Evolutionary conservation across 2,888 invertebrate genomes (phyloP).

Genomic region (Synanthedon tipuliformis): DNA sequence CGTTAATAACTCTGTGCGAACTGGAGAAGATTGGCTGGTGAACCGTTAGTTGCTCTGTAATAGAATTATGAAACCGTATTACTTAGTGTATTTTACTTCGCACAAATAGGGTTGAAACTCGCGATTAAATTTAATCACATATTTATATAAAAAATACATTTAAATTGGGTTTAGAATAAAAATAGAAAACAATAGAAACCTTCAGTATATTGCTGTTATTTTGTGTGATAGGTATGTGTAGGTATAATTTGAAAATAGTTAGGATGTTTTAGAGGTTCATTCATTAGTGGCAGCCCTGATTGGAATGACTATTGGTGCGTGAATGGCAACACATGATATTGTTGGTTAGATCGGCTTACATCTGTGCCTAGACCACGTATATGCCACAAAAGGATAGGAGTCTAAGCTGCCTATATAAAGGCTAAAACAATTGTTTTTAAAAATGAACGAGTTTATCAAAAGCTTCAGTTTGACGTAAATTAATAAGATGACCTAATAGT

Average conservation of each 20-base stretch:
- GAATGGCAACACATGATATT: constrained; percentile 5
- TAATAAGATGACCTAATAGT: too few species aligned
- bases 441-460: too few species aligned
- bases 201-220: not conserved
- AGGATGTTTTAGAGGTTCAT: constrained; percentile 10
- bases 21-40: constrained; percentile 27
- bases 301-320: constrained; percentile 1
- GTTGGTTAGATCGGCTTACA: constrained; percentile 24
- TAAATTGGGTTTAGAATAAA: not conserved
- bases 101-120: constrained; percentile 4
- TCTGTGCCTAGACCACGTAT: constrained; percentile 12
- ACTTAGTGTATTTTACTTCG: constrained; percentile 19
- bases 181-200: not conserved
- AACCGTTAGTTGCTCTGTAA: constrained; percentile 35
- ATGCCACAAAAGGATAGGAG: constrained; percentile 11
- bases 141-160: not conserved
- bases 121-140: not conserved
- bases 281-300: constrained; percentile 14
- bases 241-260: constrained; percentile 17
- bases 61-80: constrained; percentile 46
- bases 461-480: too few species aligned
- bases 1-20: constrained; percentile 19
- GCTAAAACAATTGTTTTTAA: not conserved
- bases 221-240: constrained; percentile 1
- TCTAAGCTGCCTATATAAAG: not conserved